Conservation (phyloP, 2,113 vertebrate genomes). For the Centropus unirufus region DNA sequence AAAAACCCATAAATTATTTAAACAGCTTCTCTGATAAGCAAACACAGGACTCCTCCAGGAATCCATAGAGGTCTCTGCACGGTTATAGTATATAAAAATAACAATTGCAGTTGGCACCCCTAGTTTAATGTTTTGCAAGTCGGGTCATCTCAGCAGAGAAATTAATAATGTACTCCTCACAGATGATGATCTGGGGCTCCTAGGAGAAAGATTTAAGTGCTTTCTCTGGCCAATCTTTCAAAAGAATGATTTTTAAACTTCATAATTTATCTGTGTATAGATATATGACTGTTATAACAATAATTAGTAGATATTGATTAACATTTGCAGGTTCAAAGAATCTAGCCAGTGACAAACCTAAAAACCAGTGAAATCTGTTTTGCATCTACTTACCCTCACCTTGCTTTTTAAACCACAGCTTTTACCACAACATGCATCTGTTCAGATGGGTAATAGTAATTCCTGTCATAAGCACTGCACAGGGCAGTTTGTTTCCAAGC, state of each 20-base stretch:
- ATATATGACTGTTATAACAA: neutral
- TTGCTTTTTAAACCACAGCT: neutral
- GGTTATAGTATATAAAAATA: neutral
- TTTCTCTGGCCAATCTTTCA: too few relatives aligned
- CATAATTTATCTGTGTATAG: accelerated
- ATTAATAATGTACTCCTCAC: neutral
- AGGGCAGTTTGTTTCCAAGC: neutral
- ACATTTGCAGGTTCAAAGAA: neutral
- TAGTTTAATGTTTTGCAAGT: neutral
- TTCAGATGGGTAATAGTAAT: neutral
- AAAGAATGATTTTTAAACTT: neutral
- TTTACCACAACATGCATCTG: neutral
- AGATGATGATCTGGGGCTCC: neutral
- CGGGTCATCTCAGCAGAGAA: neutral
- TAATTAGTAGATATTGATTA: neutral
- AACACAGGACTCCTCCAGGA: neutral
- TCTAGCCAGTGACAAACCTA: neutral
- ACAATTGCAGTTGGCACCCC: accelerated
- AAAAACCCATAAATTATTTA: neutral
- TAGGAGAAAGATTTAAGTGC: neutral
- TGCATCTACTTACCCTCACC: accelerated
- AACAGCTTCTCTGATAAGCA: neutral
- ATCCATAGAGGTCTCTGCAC: accelerated
- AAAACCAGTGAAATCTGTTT: neutral
- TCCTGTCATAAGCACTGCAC: neutral